phyloP scores from a whole-genome alignment of 2,797 vertebrate genomes.

The Xiphorhynchus erythropygius region DNA sequence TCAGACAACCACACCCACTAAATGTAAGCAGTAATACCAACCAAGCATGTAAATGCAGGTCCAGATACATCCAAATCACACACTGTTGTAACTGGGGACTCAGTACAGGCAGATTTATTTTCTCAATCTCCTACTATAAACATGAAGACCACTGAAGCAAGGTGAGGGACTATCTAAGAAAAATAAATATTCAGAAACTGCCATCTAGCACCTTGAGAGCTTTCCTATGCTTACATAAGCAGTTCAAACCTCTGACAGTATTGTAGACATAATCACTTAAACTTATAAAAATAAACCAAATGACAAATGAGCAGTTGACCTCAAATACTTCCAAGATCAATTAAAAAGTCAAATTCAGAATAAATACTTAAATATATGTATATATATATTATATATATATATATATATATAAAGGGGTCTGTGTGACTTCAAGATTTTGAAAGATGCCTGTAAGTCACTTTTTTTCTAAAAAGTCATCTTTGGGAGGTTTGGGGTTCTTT shows the following conservation, averaged over 20 bases:
- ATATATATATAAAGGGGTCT: not conserved
- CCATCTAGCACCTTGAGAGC: not conserved
- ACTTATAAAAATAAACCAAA: not conserved
- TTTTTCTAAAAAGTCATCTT: not conserved
- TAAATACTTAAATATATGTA: not conserved
- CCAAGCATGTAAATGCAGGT: not conserved
- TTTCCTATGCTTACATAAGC: not conserved
- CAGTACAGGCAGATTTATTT: not conserved
- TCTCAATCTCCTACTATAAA: not conserved
- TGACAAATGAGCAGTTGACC: not conserved
- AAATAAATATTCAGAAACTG: not conserved
- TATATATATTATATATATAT: not conserved
- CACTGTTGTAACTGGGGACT: accelerated
- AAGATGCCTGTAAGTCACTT: not conserved
- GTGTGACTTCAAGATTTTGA: not conserved
- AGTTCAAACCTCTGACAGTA: not conserved
- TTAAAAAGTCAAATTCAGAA: not conserved
- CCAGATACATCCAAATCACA: accelerated
- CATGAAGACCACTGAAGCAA: not conserved
- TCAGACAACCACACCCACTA: not conserved
- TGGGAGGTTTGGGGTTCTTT: not conserved
- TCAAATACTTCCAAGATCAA: not conserved
- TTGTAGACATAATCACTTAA: not conserved
- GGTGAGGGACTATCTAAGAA: not conserved
- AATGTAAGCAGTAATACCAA: not conserved